Conservation (phyloP, 2,888 invertebrate genomes). For the Automeris io region DNA sequence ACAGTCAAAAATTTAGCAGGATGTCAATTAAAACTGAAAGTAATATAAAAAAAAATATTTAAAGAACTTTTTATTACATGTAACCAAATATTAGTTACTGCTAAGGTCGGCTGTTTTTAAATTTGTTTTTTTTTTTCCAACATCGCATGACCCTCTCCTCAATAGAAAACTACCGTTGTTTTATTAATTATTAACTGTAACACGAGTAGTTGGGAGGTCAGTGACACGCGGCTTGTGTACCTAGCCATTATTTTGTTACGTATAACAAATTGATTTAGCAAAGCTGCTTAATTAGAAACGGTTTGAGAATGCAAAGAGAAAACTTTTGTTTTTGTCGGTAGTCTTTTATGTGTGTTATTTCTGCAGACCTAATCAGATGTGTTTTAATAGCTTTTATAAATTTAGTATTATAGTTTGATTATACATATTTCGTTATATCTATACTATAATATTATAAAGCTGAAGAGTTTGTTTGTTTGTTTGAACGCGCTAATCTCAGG, state of each 20-base stretch:
- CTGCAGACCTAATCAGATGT: too few relatives aligned
- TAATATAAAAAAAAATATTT: too few relatives aligned
- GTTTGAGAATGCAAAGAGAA: background rate
- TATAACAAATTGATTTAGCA: constrained; percentile 25
- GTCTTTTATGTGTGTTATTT: background rate
- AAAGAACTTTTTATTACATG: too few relatives aligned
- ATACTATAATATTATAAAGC: too few relatives aligned
- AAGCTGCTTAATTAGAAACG: constrained; percentile 15
- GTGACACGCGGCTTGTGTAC: constrained; percentile 34
- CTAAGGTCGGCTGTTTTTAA: constrained; percentile 14
- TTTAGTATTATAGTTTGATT: too few relatives aligned
- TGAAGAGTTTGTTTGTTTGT: too few relatives aligned
- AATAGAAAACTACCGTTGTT: constrained; percentile 52
- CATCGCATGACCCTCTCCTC: constrained; percentile 32
- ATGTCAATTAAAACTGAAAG: too few relatives aligned
- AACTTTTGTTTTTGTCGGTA: background rate
- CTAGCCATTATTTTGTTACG: constrained; percentile 40
- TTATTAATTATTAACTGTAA: constrained; percentile 62
- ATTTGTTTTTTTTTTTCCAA: constrained; percentile 15
- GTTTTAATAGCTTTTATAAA: too few relatives aligned
- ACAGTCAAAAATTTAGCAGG: too few relatives aligned
- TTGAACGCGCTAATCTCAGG: too few relatives aligned
- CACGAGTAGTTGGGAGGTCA: constrained; percentile 53
- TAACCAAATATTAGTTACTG: too few relatives aligned
- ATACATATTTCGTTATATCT: too few relatives aligned